Evolutionary conservation across 2,797 vertebrate genomes (phyloP), one percentile per base, ranked within the genome.

Genomic region (Sebastes oblongus): DNA sequence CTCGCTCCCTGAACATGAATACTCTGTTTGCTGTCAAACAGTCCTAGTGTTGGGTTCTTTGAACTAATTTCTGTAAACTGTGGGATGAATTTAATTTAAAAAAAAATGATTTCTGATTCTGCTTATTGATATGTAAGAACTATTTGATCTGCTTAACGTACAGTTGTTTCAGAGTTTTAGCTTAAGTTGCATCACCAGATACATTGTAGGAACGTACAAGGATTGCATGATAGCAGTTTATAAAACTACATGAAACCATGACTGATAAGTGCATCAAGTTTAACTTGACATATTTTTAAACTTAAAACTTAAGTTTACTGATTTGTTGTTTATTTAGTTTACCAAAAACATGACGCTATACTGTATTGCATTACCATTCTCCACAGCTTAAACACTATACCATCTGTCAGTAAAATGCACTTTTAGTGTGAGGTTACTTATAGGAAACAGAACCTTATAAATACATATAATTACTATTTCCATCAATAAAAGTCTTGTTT

Each of bases 1-100:
- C 95, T 99, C 36, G 97, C 97, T 66, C 95, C 96, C 0, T 99
- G 95, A 94, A 88, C 79, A 73, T 20, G 27, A 82, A 71, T 66
- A 20, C 75, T 71, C 27, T 3, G 3, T n/a, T 50, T 29, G 18
- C 62, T 8, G 58, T 82, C 67, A 81, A 46, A 69, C 76, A 76
- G 71, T 67, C 66, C 66, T 8, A 83, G 50, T 58, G 56, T 71
- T 55, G 58, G 70, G 61, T 74, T 80, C 76, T 72, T 67, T 39
- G 34, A 83, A 59, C 50, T 65, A 59, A 56, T 74, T 62, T 76
- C 73, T 66, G 55, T 24, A 32, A 76, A 73, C 54, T 66, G 39
- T 78, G 29, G 25, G 30, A 69, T 75, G 79, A 8, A 60, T 81
- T 81, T 75, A 61, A 84, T 75, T 77, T 55, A 58, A 74, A 77